phyloP scores from a whole-genome alignment of 2,888 invertebrate species.

The Melanophora roralis region DNA sequence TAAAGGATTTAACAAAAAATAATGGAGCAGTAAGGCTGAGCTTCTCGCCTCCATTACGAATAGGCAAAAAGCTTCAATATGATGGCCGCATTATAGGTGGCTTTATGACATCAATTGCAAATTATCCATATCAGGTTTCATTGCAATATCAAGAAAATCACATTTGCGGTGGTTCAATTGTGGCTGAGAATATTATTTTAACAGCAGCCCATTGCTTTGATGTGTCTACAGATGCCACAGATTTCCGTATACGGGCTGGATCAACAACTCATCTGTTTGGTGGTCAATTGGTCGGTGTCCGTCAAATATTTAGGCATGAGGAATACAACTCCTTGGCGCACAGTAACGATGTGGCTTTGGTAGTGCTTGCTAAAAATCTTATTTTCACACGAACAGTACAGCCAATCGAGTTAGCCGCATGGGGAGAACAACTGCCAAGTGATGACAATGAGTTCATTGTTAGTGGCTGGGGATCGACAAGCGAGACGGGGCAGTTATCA shows the following conservation, averaged over 20 bases:
- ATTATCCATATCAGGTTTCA: slow-evolving; percentile 64
- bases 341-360: slow-evolving; percentile 70
- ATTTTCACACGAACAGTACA: slow-evolving; percentile 65
- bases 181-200: slow-evolving; percentile 57
- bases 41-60: not conserved
- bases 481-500: slow-evolving; percentile 66
- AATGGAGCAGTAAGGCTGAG: not conserved
- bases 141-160: slow-evolving; percentile 59
- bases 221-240: slow-evolving; percentile 59
- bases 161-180: slow-evolving; percentile 64
- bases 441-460: slow-evolving; percentile 65
- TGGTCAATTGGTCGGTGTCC: slow-evolving; percentile 67
- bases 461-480: slow-evolving; percentile 71
- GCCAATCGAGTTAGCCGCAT: slow-evolving; percentile 66
- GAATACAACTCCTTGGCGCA: slow-evolving; percentile 66
- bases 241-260: slow-evolving; percentile 69
- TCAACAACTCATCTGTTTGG: slow-evolving; percentile 67
- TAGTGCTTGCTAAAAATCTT: slow-evolving; percentile 67
- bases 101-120: slow-evolving; percentile 54
- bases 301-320: slow-evolving; percentile 67
- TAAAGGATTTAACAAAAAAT: slow-evolving; percentile 17
- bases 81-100: slow-evolving; percentile 66
- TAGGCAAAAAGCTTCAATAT: slow-evolving; percentile 26
- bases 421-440: slow-evolving; percentile 54
- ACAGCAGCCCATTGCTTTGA: slow-evolving; percentile 67